Evolutionary conservation across 2,888 invertebrate species (phyloP), one percentile per base, ranked within the genome.

Genomic region (Andrena bucephala): DNA sequence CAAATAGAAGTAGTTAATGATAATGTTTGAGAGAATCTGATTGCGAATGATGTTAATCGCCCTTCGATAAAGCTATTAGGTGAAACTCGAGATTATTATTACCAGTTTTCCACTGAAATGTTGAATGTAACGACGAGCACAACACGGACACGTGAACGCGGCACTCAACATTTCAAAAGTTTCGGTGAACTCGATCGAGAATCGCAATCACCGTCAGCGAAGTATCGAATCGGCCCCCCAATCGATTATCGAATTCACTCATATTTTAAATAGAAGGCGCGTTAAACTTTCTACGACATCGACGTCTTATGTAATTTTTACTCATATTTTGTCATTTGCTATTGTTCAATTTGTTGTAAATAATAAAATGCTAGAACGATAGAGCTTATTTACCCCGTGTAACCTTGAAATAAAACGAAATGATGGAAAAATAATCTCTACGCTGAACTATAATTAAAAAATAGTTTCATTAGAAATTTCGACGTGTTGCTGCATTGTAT

Each of bases 381-480:
- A 16, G 42, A 16, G 13, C 42, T 0, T 42, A 16, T 13, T 42
- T 42, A 5, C 4, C 42, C 5, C 42, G 16, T 13, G 16, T 42
- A 42, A 42, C 42, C 13, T 42, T 42, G 42, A 16, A 42, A 42
- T 42, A 16, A 42, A 16, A 42, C 42, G 13, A 42, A 42, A 42
- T 4, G 27, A 29, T 5, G 16, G 8, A 48, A 29, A 48, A 48
- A 70, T 67, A 50, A 48, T 29, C 8, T 48, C 4, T 48, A 48
- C 20, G 16, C 16, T 27, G 27, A 48, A 66, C 13, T 66, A 66
- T 24, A 27, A 29, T 24, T 27, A 4, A 0, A 42, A 69, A 70
- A 59, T 66, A 71, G 20, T 13, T 36, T 31, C 24, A 54, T 72
- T 63, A 33, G 13, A 68, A 75, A 68, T 67, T 31, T 29, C 20